Base-by-base conservation (phyloP, 2,113 vertebrate genomes). In the Nothoprocta pentlandii region DNA sequence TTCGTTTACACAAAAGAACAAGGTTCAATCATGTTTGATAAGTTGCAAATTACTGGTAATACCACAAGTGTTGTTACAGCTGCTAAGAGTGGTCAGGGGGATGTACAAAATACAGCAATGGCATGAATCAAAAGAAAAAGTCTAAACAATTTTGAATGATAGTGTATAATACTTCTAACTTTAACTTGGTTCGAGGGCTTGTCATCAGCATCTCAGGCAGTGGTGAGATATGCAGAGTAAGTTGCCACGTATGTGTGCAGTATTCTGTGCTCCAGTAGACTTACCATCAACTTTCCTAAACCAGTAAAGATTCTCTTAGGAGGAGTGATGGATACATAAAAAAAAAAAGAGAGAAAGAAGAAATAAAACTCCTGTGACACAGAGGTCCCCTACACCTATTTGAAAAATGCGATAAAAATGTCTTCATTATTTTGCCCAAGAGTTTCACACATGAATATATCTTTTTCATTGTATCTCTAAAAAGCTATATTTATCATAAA, bases 11-110 rank as follows among this genome's bases (percentile, higher is more conserved):
- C 98, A 98, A 98, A 98, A 98, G 98, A 98, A 98, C 98, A 98
- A 98, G 98, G 97, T 98, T 98, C 98, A 98, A 98, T 98, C 98
- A 98, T 98, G 98, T 98, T 98, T 98, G 98, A 98, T 98, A 98
- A 98, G 98, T 98, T 98, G 98, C 98, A 98, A 98, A 98, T 98
- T 98, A 98, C 98, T 98, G 98, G 98, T 98, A 98, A 98, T 98
- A 98, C 98, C 98, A 80, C 97, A 98, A 98, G 97, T 98, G 98
- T 98, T 98, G 98, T 98, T 98, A 98, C 98, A 98, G 98, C 98
- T 98, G 98, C 95, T 97, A 95, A 96, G 97, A 97, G 97, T 98
- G 97, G 98, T 97, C 97, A 98, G 95, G 93, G 98, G 98, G 98
- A 98, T 98, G 97, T 98, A 97, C 97, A 98, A 98, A 98, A 98